Base-by-base conservation (phyloP, 1,140 invertebrate genomes). In the Drosophila repleta region DNA sequence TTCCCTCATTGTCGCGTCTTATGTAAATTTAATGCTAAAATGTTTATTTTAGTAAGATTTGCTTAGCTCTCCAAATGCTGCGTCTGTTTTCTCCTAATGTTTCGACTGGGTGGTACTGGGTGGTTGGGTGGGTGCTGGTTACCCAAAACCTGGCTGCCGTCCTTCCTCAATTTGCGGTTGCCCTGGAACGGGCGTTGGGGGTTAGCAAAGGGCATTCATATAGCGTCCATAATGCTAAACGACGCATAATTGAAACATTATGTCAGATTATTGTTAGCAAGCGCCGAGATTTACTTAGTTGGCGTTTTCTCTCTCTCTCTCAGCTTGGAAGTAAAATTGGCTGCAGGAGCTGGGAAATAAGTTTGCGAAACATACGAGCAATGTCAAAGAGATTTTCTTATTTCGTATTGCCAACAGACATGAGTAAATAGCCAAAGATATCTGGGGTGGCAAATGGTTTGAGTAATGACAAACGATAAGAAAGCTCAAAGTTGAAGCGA, bases 1-100 rank as follows among this genome's bases (percentile, higher is more conserved):
- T 24, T 24, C 51, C 51, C 73, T 80, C 76, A 79, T 80, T 84
- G 80, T 84, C 81, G 74, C 79, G 53, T 69, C 83, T 83, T 88
- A 88, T 88, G 83, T 88, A 88, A 88, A 88, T 88, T 88, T 83
- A 88, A 88, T 88, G 83, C 78, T 79, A 88, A 88, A 88, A 88
- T 88, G 83, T 88, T 88, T 88, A 88, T 83, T 88, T 76, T 79
- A 88, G 49, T 88, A 76, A 88, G 79, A 88, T 88, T 88, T 88
- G 79, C 83, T 88, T 83, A 83, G 79, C 75, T 87, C 82, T 87
- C 62, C 72, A 79, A 88, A 75, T 82, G 72, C 48, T 60, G 37
- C 66, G 70, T 52, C 58, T 74, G 83, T 72, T 82, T 52, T 37
- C 77, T 58, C 61, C 63, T 78, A 79, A 79, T 76, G 76, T 68